Evolutionary conservation across 1,140 invertebrate species (phyloP), one percentile per base, ranked within the genome.

Genomic region (Camponotus vicinus): DNA sequence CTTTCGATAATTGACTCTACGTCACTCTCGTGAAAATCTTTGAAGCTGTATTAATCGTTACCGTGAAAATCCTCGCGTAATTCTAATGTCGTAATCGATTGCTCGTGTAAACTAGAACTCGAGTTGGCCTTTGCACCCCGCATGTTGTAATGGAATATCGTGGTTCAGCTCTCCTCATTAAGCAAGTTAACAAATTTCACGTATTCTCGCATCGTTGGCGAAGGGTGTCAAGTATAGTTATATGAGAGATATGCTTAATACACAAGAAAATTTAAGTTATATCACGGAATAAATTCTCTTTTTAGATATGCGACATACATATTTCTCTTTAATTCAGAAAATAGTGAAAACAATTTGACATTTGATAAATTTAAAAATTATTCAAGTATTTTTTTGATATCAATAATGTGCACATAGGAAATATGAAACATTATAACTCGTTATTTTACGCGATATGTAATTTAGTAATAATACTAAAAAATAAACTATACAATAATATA

Each of bases 151-250:
- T 27, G 7, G 27, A 59, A 61, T 73, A 61, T 83, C 40, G 40
- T 21, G 40, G 27, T 73, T 61, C 66, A 80, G 27, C 40, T 82
- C 67, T 77, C 13, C 55, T 83, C 79, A 83, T 75, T 75, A 83
- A 49, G 57, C 69, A 73, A 83, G 27, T 83, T 75, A 61, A 61
- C 61, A 83, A 83, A 83, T 75, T 75, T 82, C 18, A 70, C 18
- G 37, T n/a, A 59, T 18, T 80, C 13, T 21, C 32, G 52, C 52
- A 59, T 57, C 37, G n/a, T 45, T 32, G 37, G 66, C 27, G 34
- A 71, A 34, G 45, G 21, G 40, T 71, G 66, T 80, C 69, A 82
- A 82, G 15, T 71, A 8, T 34, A 32, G 18, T 0, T 11, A 27
- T 34, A 45, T 13, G 21, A 82, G 52, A 34, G 34, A 59, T 59